Evolutionary conservation across 2,113 vertebrate species (phyloP).

Genomic region (Phoenicopterus ruber): DNA sequence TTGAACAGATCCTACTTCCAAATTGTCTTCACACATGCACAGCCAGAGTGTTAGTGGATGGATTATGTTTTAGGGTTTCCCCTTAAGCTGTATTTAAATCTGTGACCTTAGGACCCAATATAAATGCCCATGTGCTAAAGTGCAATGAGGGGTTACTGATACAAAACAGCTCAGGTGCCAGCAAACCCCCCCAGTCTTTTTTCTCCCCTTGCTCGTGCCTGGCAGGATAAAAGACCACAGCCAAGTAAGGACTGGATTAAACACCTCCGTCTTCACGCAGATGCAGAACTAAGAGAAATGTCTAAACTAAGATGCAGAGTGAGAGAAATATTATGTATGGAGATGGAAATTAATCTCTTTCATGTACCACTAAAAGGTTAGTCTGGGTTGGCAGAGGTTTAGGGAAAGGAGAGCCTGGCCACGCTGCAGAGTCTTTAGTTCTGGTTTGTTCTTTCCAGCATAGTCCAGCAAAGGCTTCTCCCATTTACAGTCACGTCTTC

Average conservation of each 20-base stretch:
- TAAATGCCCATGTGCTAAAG: constrained; percentile 9
- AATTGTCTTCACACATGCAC: background rate
- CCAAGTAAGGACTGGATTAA: background rate
- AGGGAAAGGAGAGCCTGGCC: background rate
- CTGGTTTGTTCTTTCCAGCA: background rate
- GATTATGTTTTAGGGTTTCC: constrained; percentile 12
- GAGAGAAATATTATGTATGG: background rate
- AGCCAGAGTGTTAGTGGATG: constrained; percentile 30
- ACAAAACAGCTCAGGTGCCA: constrained; percentile 39
- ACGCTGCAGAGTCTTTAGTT: background rate
- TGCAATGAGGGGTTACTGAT: constrained; percentile 8
- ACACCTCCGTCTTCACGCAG: background rate
- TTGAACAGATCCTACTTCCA: background rate
- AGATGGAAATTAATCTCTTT: background rate
- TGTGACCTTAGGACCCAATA: constrained; percentile 36
- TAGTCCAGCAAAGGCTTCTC: background rate
- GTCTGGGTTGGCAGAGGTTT: background rate
- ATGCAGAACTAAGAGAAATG: background rate
- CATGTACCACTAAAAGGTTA: background rate
- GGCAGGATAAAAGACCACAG: background rate
- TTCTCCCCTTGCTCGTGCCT: background rate
- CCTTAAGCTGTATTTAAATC: constrained; percentile 12
- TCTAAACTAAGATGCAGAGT: background rate
- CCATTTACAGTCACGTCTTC: background rate
- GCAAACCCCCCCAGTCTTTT: background rate